These are phyloP conservation scores for Cairina moschata DNA, from an alignment of 2,113 vertebrate genomes.

Conservation along the genomic window DNA sequence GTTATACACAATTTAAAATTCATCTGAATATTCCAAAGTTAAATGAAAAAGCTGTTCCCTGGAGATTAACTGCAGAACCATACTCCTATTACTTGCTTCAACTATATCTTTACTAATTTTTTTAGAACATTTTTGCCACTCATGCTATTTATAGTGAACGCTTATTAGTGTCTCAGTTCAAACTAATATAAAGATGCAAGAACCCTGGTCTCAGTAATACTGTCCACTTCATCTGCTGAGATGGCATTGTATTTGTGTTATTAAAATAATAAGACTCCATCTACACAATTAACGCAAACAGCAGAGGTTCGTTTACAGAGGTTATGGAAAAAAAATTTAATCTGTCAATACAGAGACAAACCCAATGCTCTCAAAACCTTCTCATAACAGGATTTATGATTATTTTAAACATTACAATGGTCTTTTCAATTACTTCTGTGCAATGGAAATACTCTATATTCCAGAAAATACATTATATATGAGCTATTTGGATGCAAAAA, in stretches of 20 bases:
- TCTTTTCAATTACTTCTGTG: background rate
- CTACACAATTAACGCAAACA: background rate
- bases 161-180: background rate
- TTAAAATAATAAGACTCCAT: background rate
- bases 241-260: background rate
- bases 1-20: constrained; percentile 7
- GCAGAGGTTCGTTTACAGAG: background rate
- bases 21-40: constrained; percentile 20
- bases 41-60: constrained; percentile 13
- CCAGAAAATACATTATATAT: background rate
- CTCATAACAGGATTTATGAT: background rate
- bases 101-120: background rate
- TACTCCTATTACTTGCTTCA: background rate
- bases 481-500: background rate
- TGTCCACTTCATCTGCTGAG: background rate
- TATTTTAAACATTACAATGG: background rate
- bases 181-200: background rate
- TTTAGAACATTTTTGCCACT: background rate
- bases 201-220: background rate
- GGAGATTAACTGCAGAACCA: background rate
- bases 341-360: background rate
- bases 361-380: background rate
- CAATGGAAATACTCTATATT: background rate
- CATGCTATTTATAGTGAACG: background rate
- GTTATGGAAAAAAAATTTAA: background rate